These are phyloP conservation scores for Torymus tubicola DNA, from an alignment of 2,888 invertebrate genomes.

Conservation along the genomic window DNA sequence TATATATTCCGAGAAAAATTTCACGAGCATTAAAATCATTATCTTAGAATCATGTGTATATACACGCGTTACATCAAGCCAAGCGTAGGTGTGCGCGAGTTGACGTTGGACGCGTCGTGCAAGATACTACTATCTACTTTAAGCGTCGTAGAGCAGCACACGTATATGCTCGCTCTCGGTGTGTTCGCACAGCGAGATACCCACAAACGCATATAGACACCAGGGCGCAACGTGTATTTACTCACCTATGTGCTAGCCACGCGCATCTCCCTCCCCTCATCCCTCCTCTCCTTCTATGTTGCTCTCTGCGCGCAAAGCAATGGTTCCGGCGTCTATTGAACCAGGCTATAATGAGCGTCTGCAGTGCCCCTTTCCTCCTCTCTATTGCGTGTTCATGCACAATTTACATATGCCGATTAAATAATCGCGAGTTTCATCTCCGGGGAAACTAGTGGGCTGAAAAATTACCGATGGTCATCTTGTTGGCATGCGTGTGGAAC, in stretches of 20 bases:
- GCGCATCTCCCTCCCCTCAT: background rate
- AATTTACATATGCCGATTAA: background rate
- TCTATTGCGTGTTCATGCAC: background rate
- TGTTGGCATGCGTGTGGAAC: too few species aligned
- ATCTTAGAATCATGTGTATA: background rate
- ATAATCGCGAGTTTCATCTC: too few species aligned
- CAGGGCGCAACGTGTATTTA: background rate
- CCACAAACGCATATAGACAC: background rate
- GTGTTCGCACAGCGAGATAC: background rate
- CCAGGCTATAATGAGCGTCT: conserved; percentile 61
- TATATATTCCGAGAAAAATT: too few species aligned
- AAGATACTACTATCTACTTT: conserved; percentile 39
- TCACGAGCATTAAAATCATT: too few species aligned
- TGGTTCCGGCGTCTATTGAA: conserved; percentile 61
- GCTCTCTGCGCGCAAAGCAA: conserved; percentile 25
- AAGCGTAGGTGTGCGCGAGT: conserved; percentile 8
- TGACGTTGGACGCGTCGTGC: conserved; percentile 24
- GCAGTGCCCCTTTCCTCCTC: conserved; percentile 8
- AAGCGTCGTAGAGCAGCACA: background rate
- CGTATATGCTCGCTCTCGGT: background rate
- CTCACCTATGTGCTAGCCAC: conserved; percentile 6
- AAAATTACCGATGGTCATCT: too few species aligned
- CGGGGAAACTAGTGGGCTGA: too few species aligned
- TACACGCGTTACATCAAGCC: background rate
- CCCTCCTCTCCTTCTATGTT: too few species aligned